phyloP scores from a whole-genome alignment of 2,888 invertebrate species.

The Siphonodentalium dalli region DNA sequence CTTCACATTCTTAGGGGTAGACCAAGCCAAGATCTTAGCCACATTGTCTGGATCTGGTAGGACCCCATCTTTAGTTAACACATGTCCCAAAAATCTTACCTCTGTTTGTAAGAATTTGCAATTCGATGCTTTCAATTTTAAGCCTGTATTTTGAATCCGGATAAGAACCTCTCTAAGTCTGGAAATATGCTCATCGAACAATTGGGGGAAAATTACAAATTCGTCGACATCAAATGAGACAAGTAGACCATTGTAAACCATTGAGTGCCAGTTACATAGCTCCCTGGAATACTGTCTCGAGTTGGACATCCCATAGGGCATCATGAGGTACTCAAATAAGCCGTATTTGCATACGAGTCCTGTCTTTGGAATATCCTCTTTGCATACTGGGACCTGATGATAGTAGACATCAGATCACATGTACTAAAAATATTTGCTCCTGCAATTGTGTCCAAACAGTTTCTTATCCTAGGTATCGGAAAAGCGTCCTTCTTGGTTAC shows the following conservation, averaged over 20 bases:
- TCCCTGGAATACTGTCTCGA: conserved; percentile 25
- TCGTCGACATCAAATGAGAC: conserved; percentile 31
- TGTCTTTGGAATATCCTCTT: conserved; percentile 27
- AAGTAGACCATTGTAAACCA: conserved; percentile 26
- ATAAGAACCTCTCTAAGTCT: conserved; percentile 22
- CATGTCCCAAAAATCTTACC: conserved; percentile 23
- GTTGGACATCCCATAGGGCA: conserved; percentile 26
- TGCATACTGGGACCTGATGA: conserved; percentile 25
- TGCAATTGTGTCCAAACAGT: conserved; percentile 25
- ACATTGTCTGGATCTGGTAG: conserved; percentile 5
- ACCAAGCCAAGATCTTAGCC: conserved; percentile 10
- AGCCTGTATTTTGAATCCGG: conserved; percentile 16
- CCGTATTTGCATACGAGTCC: conserved; percentile 29
- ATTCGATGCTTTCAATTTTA: conserved; percentile 33
- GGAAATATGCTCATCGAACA: conserved; percentile 19
- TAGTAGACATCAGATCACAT: conserved; percentile 24
- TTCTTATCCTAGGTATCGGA: conserved; percentile 26
- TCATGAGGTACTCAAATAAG: conserved; percentile 24
- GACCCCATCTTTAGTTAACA: background rate
- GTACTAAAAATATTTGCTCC: conserved; percentile 23
- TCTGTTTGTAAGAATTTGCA: conserved; percentile 19
- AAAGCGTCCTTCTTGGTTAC: conserved; percentile 24
- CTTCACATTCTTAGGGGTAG: conserved; percentile 10
- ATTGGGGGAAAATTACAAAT: conserved; percentile 20
- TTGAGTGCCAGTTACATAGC: conserved; percentile 25